A percentile compares a stretch with the other conserved stretches of the same genome.
Conservation (phyloP, 1,140 invertebrate genomes). For the Caerostris darwini region DNA sequence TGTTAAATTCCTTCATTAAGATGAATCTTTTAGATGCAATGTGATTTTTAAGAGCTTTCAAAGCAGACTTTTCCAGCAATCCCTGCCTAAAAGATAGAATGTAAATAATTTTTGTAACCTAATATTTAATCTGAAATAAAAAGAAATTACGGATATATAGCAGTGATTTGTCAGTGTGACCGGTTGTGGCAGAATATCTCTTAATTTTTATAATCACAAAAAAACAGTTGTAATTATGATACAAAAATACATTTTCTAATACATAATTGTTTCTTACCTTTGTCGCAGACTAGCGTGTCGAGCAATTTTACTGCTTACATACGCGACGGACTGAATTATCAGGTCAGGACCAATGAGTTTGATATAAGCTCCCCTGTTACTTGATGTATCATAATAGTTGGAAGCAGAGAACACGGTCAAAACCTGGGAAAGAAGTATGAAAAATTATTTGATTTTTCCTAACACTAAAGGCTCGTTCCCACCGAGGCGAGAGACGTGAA, state of each 20-base stretch:
- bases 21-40: slow-evolving; percentile 58
- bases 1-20: slow-evolving; percentile 72
- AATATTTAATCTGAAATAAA: background rate
- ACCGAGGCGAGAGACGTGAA: too few species aligned
- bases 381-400: slow-evolving; percentile 95
- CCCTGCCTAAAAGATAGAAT: slow-evolving; percentile 54
- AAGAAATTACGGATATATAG: background rate
- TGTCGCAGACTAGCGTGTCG: slow-evolving; percentile 90
- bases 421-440: slow-evolving; percentile 84
- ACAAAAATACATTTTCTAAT: background rate
- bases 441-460: background rate
- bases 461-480: too few species aligned
- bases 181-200: background rate
- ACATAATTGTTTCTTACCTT: slow-evolving; percentile 80
- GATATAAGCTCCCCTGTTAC: slow-evolving; percentile 94
- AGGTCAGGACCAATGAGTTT: slow-evolving; percentile 87
- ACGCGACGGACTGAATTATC: slow-evolving; percentile 92
- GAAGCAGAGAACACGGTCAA: slow-evolving; percentile 96
- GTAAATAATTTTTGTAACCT: background rate
- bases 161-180: background rate
- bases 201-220: too few species aligned
- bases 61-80: slow-evolving; percentile 57
- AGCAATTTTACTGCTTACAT: slow-evolving; percentile 85
- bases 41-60: slow-evolving; percentile 57
- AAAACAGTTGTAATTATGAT: too few species aligned